Conservation (phyloP, 2,888 invertebrate genomes). For the Conchocele bisecta region DNA sequence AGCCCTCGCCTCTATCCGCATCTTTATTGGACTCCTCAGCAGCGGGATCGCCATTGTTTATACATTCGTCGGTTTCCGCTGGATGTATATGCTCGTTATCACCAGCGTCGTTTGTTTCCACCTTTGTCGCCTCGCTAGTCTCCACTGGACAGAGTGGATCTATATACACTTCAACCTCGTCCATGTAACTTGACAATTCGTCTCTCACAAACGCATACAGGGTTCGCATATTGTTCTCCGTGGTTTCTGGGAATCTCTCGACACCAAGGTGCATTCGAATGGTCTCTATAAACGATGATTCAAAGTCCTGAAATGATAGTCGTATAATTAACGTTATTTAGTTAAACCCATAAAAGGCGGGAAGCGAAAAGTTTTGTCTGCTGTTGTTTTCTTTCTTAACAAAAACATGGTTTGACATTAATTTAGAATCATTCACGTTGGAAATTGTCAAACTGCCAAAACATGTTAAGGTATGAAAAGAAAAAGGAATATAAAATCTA, state of each 20-base stretch:
- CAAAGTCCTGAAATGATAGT: conserved; percentile 88
- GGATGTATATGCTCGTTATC: neutral
- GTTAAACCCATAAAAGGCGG: too few relatives aligned
- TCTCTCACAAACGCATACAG: conserved; percentile 58
- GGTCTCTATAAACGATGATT: conserved; percentile 92
- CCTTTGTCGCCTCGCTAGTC: neutral
- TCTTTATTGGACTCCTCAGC: neutral
- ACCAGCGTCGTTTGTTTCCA: neutral
- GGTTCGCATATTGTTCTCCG: conserved; percentile 86
- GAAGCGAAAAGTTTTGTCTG: too few relatives aligned
- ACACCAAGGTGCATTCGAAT: conserved; percentile 91
- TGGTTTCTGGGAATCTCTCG: conserved; percentile 94
- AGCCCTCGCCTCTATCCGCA: neutral
- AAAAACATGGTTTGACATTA: too few relatives aligned
- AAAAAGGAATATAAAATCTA: too few relatives aligned
- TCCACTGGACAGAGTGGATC: too few relatives aligned
- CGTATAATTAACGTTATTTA: neutral
- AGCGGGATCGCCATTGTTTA: neutral
- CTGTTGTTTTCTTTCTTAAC: too few relatives aligned
- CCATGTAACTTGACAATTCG: conserved; percentile 50
- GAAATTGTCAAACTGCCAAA: too few relatives aligned
- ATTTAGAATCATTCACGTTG: too few relatives aligned
- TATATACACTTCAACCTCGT: conserved; percentile 26
- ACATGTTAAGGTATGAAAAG: too few relatives aligned
- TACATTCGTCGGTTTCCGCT: neutral